A percentile compares a stretch with the other conserved stretches of the same genome.
Evolutionary conservation across 2,113 vertebrate species (phyloP).

Genomic region (Parus major): DNA sequence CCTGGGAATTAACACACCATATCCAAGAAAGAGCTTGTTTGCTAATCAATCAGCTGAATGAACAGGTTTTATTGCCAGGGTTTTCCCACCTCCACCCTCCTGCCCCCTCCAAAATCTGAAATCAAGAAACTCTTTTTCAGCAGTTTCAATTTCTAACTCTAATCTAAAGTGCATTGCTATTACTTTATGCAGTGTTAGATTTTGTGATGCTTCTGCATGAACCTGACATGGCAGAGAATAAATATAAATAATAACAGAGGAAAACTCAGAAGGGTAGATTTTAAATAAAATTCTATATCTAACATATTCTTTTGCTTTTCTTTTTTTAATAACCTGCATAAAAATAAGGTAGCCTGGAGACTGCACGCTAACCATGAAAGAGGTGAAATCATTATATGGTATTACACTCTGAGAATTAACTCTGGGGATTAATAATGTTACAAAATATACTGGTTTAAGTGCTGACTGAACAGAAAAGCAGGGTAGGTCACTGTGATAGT

Average conservation of each 20-base stretch:
- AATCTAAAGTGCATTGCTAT: neutral
- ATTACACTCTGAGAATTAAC: neutral
- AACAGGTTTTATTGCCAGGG: neutral
- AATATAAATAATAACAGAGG: neutral
- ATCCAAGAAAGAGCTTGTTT: neutral
- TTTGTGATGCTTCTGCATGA: neutral
- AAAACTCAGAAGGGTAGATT: neutral
- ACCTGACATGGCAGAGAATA: neutral
- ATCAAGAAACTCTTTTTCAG: neutral
- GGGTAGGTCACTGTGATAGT: rapidly evolving
- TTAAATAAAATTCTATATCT: neutral
- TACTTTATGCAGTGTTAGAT: neutral
- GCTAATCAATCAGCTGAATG: neutral
- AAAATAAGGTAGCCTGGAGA: neutral
- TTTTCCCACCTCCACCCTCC: neutral
- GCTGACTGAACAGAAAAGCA: neutral
- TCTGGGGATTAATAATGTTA: neutral
- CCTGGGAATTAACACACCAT: neutral
- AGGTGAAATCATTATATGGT: neutral
- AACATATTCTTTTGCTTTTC: neutral
- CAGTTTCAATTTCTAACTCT: neutral
- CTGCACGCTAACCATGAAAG: neutral
- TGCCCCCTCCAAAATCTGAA: neutral
- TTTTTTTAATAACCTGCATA: neutral
- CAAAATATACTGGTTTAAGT: neutral